Conservation (phyloP, 2,888 invertebrate species). For the Cistogaster globosa region DNA sequence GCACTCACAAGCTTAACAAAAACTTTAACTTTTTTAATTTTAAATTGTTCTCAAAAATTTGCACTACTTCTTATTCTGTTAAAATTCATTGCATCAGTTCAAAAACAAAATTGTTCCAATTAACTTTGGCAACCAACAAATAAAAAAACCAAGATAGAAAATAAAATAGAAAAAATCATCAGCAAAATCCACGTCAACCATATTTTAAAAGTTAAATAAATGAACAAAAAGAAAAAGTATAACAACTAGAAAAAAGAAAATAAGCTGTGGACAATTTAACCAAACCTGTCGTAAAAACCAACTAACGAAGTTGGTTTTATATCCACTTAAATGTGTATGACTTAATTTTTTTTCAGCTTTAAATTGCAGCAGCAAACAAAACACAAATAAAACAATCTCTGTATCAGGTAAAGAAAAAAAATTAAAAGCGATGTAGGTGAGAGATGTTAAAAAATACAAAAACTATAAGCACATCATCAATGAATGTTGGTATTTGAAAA, state of each 20-base stretch:
- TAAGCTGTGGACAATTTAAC: slow-evolving; percentile 56
- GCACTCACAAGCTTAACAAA: too few relatives aligned
- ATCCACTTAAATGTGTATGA: slow-evolving; percentile 41
- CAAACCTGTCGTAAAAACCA: slow-evolving; percentile 50
- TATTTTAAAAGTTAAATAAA: slow-evolving; percentile 46
- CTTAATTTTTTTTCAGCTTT: slow-evolving; percentile 19
- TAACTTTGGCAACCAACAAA: slow-evolving; percentile 37
- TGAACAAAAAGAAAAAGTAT: neutral
- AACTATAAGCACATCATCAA: slow-evolving; percentile 43
- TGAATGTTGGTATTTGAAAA: slow-evolving; percentile 35
- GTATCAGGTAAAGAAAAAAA: neutral
- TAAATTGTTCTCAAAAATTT: too few relatives aligned
- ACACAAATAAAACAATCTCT: slow-evolving; percentile 24
- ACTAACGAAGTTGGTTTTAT: slow-evolving; percentile 63
- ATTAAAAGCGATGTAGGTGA: slow-evolving; percentile 6
- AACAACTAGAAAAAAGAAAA: slow-evolving; percentile 14
- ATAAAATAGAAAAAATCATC: neutral
- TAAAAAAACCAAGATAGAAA: neutral
- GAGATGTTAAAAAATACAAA: neutral
- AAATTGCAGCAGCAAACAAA: slow-evolving; percentile 7
- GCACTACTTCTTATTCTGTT: too few relatives aligned
- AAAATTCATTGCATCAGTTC: neutral
- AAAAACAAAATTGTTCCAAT: slow-evolving; percentile 24
- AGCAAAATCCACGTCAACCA: slow-evolving; percentile 47
- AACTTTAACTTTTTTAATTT: too few relatives aligned